These are phyloP conservation scores for Hystrix cristata DNA, from an alignment of 2,113 vertebrate genomes.

Conservation along the genomic window DNA sequence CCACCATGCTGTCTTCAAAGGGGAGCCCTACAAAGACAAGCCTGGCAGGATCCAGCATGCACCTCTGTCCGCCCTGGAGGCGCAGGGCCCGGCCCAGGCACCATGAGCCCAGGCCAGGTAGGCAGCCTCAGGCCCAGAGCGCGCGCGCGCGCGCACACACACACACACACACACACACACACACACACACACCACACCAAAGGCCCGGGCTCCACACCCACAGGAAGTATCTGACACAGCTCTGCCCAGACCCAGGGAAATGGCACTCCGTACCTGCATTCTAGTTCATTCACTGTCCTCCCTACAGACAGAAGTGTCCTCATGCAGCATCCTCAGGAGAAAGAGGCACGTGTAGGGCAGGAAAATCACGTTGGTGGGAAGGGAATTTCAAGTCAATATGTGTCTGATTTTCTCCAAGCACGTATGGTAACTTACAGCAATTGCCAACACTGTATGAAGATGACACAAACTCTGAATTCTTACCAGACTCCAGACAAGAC, in stretches of 20 bases:
- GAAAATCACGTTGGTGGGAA: background rate
- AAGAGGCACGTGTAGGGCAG: accelerated
- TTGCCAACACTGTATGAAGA: background rate
- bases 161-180: constrained; percentile 49
- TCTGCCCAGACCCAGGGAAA: constrained; percentile 84
- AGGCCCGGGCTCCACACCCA: constrained; percentile 81
- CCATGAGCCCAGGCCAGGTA: too few relatives aligned
- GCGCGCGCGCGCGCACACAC: too few relatives aligned
- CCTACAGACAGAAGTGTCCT: constrained; percentile 59
- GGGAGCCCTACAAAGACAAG: too few relatives aligned
- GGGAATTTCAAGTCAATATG: background rate
- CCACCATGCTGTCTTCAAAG: too few relatives aligned
- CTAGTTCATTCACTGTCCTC: constrained; percentile 62
- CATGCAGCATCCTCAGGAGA: background rate
- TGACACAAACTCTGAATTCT: constrained; percentile 58
- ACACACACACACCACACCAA: background rate
- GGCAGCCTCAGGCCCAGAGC: constrained; percentile 82
- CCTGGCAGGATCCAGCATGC: too few relatives aligned
- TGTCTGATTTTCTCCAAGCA: constrained; percentile 55
- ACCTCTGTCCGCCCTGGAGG: too few relatives aligned
- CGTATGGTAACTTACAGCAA: constrained; percentile 30
- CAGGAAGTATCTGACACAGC: constrained; percentile 86
- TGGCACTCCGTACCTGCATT: background rate
- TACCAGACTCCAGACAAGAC: constrained; percentile 60
- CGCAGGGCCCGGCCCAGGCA: too few relatives aligned